A percentile compares a stretch with the other conserved stretches of the same genome.
These are phyloP conservation scores for Ctenoplectra terminalis DNA, from an alignment of 1,140 invertebrate species.

Conservation along the genomic window DNA sequence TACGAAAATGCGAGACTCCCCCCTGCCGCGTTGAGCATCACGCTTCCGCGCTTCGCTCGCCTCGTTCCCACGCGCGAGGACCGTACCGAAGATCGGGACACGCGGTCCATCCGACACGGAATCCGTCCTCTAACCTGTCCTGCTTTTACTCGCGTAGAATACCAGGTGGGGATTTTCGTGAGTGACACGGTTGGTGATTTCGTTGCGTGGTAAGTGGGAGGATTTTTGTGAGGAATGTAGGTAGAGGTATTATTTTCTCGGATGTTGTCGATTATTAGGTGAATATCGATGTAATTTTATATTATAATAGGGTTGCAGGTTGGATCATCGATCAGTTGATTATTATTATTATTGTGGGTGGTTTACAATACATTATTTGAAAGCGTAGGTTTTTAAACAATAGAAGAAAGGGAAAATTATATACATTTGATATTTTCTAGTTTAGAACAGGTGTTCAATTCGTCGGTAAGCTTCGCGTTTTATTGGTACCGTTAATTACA, in stretches of 20 bases:
- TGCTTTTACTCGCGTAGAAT: conserved; percentile 47
- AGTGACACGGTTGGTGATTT: background rate
- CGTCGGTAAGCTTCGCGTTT: too few relatives aligned
- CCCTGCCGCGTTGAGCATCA: background rate
- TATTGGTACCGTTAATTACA: too few relatives aligned
- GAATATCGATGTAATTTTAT: too few relatives aligned
- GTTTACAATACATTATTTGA: too few relatives aligned
- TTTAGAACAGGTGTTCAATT: too few relatives aligned
- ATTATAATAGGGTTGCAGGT: too few relatives aligned
- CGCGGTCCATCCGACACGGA: conserved; percentile 43
- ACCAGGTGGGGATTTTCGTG: conserved; percentile 42
- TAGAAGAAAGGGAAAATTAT: too few relatives aligned
- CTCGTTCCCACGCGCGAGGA: conserved; percentile 59
- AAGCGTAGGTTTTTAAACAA: too few relatives aligned
- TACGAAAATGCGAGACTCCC: conserved; percentile 53
- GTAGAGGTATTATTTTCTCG: background rate
- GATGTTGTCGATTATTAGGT: background rate
- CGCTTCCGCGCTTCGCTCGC: conserved; percentile 53
- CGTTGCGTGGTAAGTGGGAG: background rate
- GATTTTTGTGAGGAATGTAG: background rate
- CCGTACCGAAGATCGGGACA: conserved; percentile 4
- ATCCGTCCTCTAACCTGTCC: conserved; percentile 49
- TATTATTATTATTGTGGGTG: too few relatives aligned
- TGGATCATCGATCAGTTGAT: too few relatives aligned
- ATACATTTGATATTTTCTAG: too few relatives aligned